Percentiles rank a stretch among this genome's conserved stretches.
These are phyloP conservation scores for Troides oblongomaculatus DNA, from an alignment of 2,888 invertebrate genomes.

Conservation along the genomic window DNA sequence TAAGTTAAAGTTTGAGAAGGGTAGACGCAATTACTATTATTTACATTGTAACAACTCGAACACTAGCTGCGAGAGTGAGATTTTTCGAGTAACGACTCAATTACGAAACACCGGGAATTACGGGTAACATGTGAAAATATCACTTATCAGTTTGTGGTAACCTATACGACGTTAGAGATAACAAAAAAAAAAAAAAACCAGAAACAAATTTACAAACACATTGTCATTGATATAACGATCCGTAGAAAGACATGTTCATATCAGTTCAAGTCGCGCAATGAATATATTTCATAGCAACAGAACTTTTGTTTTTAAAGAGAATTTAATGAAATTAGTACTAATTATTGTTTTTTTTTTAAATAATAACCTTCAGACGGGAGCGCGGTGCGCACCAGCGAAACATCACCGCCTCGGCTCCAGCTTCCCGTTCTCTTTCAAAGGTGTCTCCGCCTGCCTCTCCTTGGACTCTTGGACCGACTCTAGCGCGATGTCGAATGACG, in stretches of 20 bases:
- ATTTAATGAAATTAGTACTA: background rate
- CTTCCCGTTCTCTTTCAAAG: conserved; percentile 34
- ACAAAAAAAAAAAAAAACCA: background rate
- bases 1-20: conserved; percentile 11
- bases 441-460: conserved; percentile 51
- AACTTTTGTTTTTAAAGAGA: background rate
- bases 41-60: conserved; percentile 35
- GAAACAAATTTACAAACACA: background rate
- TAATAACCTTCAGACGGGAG: conserved; percentile 7
- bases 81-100: conserved; percentile 37
- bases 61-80: conserved; percentile 53
- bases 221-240: background rate
- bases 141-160: conserved; percentile 35
- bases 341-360: background rate
- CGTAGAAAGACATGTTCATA: no score
- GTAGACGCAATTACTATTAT: conserved; percentile 22
- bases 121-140: conserved; percentile 43
- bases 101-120: conserved; percentile 33
- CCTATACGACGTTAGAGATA: conserved; percentile 33
- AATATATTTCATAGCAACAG: background rate
- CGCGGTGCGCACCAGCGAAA: conserved; percentile 37
- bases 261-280: background rate
- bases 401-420: conserved; percentile 37
- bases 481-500: conserved; percentile 66
- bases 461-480: conserved; percentile 65